Evolutionary conservation across 2,113 vertebrate species (phyloP).

Genomic region (Anolis carolinensis): DNA sequence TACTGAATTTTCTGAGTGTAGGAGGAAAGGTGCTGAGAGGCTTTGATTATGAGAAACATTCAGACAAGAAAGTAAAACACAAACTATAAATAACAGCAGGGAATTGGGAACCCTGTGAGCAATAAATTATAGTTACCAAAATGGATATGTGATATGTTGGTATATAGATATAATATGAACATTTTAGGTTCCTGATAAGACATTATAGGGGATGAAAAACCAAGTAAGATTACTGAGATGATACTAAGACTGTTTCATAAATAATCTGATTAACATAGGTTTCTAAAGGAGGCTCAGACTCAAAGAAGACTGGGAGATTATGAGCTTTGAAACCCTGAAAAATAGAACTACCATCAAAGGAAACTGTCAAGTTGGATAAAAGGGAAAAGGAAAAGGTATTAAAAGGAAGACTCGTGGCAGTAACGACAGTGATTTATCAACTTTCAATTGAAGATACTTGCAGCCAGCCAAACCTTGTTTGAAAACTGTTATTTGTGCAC

Average conservation of each 20-base stretch:
- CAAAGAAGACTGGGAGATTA: constrained; percentile 62
- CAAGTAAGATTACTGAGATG: constrained; percentile 43
- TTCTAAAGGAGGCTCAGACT: constrained; percentile 62
- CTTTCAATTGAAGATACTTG: constrained; percentile 32
- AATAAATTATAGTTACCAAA: constrained; percentile 34
- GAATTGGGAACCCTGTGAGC: constrained; percentile 21
- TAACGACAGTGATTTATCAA: constrained; percentile 41
- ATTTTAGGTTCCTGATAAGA: constrained; percentile 26
- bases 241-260: constrained; percentile 57
- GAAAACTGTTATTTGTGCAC: constrained; percentile 10
- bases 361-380: constrained; percentile 67
- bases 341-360: constrained; percentile 71
- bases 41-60: constrained; percentile 34
- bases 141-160: constrained; percentile 1
- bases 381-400: constrained; percentile 38
- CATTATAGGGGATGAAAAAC: constrained; percentile 40
- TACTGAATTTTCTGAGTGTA: constrained; percentile 48
- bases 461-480: constrained; percentile 36
- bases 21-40: constrained; percentile 31
- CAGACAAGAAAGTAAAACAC: constrained; percentile 54
- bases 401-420: constrained; percentile 46
- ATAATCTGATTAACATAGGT: constrained; percentile 58
- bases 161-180: constrained; percentile 32
- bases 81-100: constrained; percentile 30
- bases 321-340: constrained; percentile 61